These are phyloP conservation scores for Tonatia bakeri DNA, from an alignment of 2,113 vertebrate genomes.

Conservation along the genomic window DNA sequence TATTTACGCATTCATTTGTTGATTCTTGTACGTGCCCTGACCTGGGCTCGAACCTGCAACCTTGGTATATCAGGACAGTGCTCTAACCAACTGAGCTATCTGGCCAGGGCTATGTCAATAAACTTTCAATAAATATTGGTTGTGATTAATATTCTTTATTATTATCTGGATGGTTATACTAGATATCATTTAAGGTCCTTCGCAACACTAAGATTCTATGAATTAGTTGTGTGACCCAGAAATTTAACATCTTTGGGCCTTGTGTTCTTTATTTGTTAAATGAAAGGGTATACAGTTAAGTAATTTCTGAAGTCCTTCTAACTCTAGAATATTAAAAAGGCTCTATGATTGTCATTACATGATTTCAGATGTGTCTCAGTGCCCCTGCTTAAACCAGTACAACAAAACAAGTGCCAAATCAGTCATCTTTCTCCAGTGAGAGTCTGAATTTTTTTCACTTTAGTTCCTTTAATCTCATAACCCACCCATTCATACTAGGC, in stretches of 20 bases:
- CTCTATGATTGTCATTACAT: not conserved
- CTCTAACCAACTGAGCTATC: no score
- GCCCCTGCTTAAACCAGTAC: not conserved
- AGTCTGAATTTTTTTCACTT: not conserved
- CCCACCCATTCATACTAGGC: not conserved
- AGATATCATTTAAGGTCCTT: not conserved
- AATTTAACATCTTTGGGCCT: not conserved
- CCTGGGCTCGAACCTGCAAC: no score
- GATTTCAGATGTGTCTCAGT: not conserved
- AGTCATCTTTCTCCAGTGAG: not conserved
- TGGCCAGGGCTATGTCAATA: not conserved
- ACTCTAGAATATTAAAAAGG: not conserved
- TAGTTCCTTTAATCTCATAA: conserved; percentile 5
- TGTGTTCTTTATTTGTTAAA: not conserved
- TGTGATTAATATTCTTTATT: not conserved
- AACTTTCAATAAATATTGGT: not conserved
- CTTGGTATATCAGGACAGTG: no score
- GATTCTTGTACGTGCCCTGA: no score
- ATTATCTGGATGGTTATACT: not conserved
- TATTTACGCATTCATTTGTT: no score
- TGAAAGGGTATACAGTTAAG: not conserved
- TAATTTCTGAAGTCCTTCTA: not conserved
- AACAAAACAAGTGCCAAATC: not conserved
- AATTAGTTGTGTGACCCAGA: not conserved
- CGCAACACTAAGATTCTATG: not conserved